Conservation (phyloP, 1,140 invertebrate genomes). For the Tetramorium alpestre region DNA sequence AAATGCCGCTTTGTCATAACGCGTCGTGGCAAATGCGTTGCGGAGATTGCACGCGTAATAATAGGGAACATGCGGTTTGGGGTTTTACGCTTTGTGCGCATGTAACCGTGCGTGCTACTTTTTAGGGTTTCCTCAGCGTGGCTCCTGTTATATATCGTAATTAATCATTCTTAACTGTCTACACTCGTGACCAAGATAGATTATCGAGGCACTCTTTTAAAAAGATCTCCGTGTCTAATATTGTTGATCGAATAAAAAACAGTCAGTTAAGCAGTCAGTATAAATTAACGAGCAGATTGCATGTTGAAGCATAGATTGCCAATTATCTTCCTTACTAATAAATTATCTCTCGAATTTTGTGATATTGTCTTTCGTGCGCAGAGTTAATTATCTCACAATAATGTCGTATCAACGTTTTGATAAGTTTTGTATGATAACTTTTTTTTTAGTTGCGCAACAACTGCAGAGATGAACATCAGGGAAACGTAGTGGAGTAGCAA, state of each 20-base stretch:
- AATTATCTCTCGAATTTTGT: conserved; percentile 3
- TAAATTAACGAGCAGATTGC: conserved; percentile 10
- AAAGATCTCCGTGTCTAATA: conserved; percentile 12
- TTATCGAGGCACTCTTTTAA: conserved; percentile 7
- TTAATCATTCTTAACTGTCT: conserved; percentile 48
- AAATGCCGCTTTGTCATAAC: conserved; percentile 5
- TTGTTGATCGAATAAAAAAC: conserved; percentile 12
- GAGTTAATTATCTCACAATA: conserved; percentile 1
- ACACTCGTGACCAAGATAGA: conserved; percentile 13
- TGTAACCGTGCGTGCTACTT: not conserved
- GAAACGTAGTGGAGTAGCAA: not conserved
- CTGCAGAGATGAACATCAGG: not conserved
- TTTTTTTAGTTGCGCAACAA: not conserved
- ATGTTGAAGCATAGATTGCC: conserved; percentile 14
- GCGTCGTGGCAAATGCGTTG: not conserved
- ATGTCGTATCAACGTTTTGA: not conserved
- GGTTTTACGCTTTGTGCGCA: conserved; percentile 20
- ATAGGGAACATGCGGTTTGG: not conserved
- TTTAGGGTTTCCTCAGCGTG: not conserved
- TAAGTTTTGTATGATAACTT: not conserved
- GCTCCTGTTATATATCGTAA: conserved; percentile 3
- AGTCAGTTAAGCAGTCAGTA: not conserved
- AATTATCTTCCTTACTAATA: conserved; percentile 36
- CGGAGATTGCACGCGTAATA: conserved; percentile 19
- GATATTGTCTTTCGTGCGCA: not conserved